Evolutionary conservation across 1,140 invertebrate species (phyloP).

Genomic region (Schmidtea mediterranea): DNA sequence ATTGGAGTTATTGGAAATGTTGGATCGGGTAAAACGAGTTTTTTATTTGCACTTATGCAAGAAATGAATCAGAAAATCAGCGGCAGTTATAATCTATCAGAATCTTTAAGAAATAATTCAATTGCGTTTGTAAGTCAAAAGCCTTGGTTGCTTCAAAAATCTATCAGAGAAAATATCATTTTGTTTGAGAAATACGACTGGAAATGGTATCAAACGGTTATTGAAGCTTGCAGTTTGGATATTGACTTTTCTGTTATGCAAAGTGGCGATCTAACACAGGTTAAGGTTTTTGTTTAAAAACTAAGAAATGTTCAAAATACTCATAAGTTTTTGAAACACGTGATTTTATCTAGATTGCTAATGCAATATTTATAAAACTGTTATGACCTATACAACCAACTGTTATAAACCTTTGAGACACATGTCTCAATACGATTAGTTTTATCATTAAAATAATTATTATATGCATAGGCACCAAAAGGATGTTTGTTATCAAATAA

Average conservation of each 20-base stretch:
- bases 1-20: conserved; percentile 24
- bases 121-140: conserved; percentile 47
- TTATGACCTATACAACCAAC: too few relatives aligned
- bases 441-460: too few relatives aligned
- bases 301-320: too few relatives aligned
- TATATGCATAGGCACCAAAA: too few relatives aligned
- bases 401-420: too few relatives aligned
- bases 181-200: conserved; percentile 55
- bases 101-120: conserved; percentile 8
- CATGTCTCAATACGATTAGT: too few relatives aligned
- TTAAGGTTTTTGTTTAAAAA: too few relatives aligned
- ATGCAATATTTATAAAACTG: too few relatives aligned
- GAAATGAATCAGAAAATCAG: conserved; percentile 20
- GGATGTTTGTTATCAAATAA: too few relatives aligned
- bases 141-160: conserved; percentile 63
- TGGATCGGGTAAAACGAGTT: conserved; percentile 25
- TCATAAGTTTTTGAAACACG: too few relatives aligned
- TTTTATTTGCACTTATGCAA: conserved; percentile 23
- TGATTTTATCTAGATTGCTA: too few relatives aligned
- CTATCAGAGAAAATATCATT: conserved; percentile 65
- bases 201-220: conserved; percentile 38
- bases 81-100: conserved; percentile 9
- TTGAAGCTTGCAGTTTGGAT: conserved; percentile 53
- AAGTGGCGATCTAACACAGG: neutral
- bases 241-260: conserved; percentile 34